Base-by-base conservation (phyloP, 1,140 invertebrate species). In the Drosophila melanica region DNA sequence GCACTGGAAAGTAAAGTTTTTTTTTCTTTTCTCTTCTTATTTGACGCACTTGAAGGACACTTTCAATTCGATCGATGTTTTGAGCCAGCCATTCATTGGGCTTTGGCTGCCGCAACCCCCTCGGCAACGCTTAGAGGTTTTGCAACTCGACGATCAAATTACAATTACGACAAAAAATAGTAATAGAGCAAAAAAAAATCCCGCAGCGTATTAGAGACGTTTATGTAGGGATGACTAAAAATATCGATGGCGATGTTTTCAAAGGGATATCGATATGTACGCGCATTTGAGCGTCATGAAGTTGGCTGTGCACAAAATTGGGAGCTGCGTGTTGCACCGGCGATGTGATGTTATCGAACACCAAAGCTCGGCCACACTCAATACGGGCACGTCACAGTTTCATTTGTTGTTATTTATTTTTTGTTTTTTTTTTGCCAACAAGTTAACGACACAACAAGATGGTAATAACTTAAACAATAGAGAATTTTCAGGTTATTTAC, bases 141-240 rank as follows among this genome's bases (percentile, higher is more conserved):
- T 69, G 14, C 37, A 63, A 55, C 51, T 42, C 37, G 50, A 74
- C 37, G 65, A 67, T 70, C 66, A 69, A 74, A 74, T 74, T 74
- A 74, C 71, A 74, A 74, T 74, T 74, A 62, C 66, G 44, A 62
- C 57, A 74, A 74, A 69, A 67, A 72, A 63, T 45, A 63, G 50
- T 37, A 63, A 44, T 67, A 72, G 44, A 70, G 67, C 67, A 70
- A 71, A 71, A 63, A 27, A 54, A 63, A 70, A 51, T 55, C 51
- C 51, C 68, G 27, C 37, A 58, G 68, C 37, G 45, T 42, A 64
- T 65, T 58, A 65, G 53, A 71, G 48, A 63, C 53, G 30, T 35
- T 27, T 41, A 63, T 54, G 48, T 62, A 30, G 37, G 47, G 39
- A 50, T 57, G 42, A 66, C 63, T 55, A 27, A 23, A 57, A 18